Evolutionary conservation across 1,140 invertebrate species (phyloP).

Genomic region (Anoplophora glabripennis): DNA sequence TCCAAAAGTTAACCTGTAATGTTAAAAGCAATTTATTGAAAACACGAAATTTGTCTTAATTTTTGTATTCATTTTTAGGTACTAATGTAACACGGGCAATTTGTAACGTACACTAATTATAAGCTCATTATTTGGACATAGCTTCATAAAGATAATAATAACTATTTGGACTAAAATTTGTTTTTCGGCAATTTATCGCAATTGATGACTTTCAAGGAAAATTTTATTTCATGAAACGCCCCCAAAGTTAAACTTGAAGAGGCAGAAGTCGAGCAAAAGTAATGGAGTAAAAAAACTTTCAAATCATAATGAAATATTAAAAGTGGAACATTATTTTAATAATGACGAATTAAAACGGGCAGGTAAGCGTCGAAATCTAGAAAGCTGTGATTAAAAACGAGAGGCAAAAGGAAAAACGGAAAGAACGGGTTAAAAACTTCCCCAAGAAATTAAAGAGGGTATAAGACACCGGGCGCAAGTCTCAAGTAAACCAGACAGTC

Average conservation of each 20-base stretch:
- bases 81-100: too few relatives aligned
- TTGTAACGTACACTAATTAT: too few relatives aligned
- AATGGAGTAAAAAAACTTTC: conserved; percentile 22
- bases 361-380: conserved; percentile 38
- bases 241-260: conserved; percentile 11
- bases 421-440: conserved; percentile 31
- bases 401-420: conserved; percentile 24
- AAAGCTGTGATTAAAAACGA: conserved; percentile 33
- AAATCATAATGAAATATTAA: conserved; percentile 47
- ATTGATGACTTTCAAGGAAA: neutral
- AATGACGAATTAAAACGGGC: conserved; percentile 48
- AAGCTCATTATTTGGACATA: too few relatives aligned
- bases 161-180: neutral
- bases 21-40: too few relatives aligned
- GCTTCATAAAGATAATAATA: too few relatives aligned
- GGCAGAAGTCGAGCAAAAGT: conserved; percentile 16
- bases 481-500: too few relatives aligned
- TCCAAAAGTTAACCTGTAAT: too few relatives aligned
- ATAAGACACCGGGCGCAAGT: neutral
- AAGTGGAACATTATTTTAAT: conserved; percentile 48
- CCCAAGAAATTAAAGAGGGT: conserved; percentile 31
- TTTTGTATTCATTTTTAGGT: too few relatives aligned
- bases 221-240: neutral
- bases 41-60: too few relatives aligned
- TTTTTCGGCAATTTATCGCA: neutral